Base-by-base conservation (phyloP, 2,888 invertebrate genomes). In the Clivina fossor region DNA sequence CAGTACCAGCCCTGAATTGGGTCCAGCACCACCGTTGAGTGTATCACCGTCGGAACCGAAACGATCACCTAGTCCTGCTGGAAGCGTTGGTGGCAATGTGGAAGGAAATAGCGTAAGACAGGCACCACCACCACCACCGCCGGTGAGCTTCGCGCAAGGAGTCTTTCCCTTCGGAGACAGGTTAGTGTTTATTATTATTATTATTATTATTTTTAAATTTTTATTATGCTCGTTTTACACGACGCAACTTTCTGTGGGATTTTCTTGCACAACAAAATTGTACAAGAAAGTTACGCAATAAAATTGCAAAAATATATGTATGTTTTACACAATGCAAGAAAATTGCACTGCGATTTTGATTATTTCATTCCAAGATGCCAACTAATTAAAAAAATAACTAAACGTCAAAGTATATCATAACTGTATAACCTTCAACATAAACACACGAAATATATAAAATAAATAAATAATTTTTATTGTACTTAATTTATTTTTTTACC, bases 101-200 rank as follows among this genome's bases (percentile, higher is more conserved):
- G 38, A 15, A 4, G 38, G 38, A 15, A 13, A 13, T 9, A 8
- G 11, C 32, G 11, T 32, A 15, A 7, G n/a, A n/a, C n/a, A 11
- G 32, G 11, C 32, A 51, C 71, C 73, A 1, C 67, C 72, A 24
- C 37, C 43, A 15, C 54, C 71, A 70, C 81, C 84, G 9, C 80
- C 80, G 15, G 77, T 85, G n/a, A 67, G 71, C 16, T 83, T 85
- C 37, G 75, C 80, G 2, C 85, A 83, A 63, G 81, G 83, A 69
- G 80, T 86, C 66, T 87, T 87, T 71, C 83, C 85, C 26, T 81
- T 81, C 62, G 76, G 74, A 56, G 80, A 80, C 61, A 76, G 76
- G 80, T 80, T 66, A 77, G 79, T 65, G 4, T 64, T n/a, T 30
- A 19, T 49, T 20, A 28, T 13, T 41, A 33, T 44, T 56, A 19